Percentiles rank a stretch among this genome's conserved stretches.
Conservation (phyloP, 2,797 vertebrate species). For the Myotis findleyi region DNA sequence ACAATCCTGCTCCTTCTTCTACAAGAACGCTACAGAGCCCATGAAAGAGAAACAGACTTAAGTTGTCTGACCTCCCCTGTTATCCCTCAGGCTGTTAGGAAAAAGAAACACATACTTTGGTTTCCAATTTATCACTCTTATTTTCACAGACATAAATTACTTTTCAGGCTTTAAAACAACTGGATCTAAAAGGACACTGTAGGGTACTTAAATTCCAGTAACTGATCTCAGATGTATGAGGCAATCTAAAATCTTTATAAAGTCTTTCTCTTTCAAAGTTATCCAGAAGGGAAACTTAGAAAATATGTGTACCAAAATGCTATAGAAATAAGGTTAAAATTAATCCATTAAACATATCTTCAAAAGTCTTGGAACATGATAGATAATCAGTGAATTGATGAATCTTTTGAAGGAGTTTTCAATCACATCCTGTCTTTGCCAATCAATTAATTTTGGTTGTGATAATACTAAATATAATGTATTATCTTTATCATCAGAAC, state of each 20-base stretch:
- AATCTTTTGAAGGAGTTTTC: conserved; percentile 17
- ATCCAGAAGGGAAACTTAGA: conserved; percentile 35
- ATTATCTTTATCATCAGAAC: conserved; percentile 15
- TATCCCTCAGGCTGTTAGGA: conserved; percentile 67
- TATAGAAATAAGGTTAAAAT: conserved; percentile 42
- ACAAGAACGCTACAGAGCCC: not conserved
- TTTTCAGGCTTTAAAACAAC: conserved; percentile 80
- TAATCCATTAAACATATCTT: not conserved
- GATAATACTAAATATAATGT: not conserved
- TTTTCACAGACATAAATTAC: conserved; percentile 82
- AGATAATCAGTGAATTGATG: not conserved
- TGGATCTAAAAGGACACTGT: conserved; percentile 75
- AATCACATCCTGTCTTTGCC: conserved; percentile 19
- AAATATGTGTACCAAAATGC: conserved; percentile 36
- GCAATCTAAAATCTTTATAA: conserved; percentile 80
- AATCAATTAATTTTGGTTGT: conserved; percentile 38
- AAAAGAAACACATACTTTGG: conserved; percentile 72
- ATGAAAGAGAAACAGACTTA: conserved; percentile 69
- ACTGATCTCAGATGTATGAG: conserved; percentile 80
- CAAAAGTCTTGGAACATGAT: not conserved
- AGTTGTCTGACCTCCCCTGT: conserved; percentile 67
- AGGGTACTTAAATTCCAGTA: conserved; percentile 78
- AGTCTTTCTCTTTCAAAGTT: conserved; percentile 73
- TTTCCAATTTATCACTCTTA: conserved; percentile 75
- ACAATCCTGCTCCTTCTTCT: conserved; percentile 51